phyloP scores from a whole-genome alignment of 2,113 vertebrate genomes.

The Mesembrinibis cayennensis region DNA sequence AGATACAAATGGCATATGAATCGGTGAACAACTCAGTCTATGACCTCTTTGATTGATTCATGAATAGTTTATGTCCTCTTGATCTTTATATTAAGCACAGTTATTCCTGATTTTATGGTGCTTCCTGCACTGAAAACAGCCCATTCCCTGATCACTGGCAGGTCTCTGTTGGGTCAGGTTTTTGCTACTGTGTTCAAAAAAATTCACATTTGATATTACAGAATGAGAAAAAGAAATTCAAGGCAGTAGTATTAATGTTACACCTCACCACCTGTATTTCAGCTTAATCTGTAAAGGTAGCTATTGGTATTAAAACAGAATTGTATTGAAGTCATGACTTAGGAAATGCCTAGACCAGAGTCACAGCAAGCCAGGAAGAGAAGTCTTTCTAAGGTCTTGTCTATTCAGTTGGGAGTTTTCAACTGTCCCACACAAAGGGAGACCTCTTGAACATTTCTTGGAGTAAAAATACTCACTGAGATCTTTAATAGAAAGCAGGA shows the following conservation, averaged over 20 bases:
- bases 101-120: neutral
- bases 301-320: neutral
- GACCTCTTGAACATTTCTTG: neutral
- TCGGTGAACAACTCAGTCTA: constrained; percentile 6
- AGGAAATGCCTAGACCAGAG: neutral
- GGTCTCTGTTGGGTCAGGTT: neutral
- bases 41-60: neutral
- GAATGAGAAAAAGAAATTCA: neutral
- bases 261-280: neutral
- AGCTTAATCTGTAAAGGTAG: neutral
- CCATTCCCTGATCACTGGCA: neutral
- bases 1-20: constrained; percentile 13
- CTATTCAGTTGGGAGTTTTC: neutral
- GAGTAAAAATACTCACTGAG: neutral
- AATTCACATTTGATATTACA: neutral
- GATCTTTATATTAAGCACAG: neutral
- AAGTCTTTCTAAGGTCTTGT: neutral
- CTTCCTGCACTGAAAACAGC: neutral
- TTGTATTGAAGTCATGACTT: neutral
- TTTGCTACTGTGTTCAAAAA: neutral
- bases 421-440: neutral
- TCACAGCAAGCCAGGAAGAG: neutral
- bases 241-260: neutral
- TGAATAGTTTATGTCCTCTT: neutral
- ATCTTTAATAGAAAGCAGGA: neutral